Evolutionary conservation across 2,797 vertebrate genomes (phyloP).

Genomic region (Helarctos malayanus): DNA sequence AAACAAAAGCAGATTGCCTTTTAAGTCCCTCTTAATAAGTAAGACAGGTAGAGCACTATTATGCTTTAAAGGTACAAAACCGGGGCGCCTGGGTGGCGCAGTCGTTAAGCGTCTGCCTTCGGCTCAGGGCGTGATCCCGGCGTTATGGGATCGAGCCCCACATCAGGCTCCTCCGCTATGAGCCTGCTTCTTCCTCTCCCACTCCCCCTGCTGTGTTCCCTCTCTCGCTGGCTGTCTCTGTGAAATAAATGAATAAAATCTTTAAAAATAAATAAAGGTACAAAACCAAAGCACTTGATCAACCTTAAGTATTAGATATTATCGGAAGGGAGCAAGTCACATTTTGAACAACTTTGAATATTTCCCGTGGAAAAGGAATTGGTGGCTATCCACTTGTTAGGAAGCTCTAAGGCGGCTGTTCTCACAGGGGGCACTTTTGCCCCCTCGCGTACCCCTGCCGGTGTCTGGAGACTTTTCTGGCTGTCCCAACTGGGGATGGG

Average conservation of each 20-base stretch:
- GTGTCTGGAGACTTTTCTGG: background rate
- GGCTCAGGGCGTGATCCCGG: too few species aligned
- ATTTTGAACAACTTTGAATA: background rate
- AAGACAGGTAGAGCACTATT: background rate
- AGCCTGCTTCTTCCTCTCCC: too few species aligned
- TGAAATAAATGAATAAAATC: too few species aligned
- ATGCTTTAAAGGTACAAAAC: background rate
- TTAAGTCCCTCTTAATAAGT: conserved; percentile 50
- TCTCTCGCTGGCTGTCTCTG: too few species aligned
- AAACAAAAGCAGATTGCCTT: conserved; percentile 46
- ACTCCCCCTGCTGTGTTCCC: too few species aligned
- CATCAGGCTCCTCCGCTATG: too few species aligned
- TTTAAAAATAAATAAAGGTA: background rate
- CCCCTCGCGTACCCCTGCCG: too few species aligned
- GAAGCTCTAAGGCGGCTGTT: background rate
- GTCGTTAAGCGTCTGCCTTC: too few species aligned
- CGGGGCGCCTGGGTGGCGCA: too few species aligned
- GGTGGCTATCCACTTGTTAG: conserved; percentile 14
- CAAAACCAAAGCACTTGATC: background rate
- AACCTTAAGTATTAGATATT: background rate
- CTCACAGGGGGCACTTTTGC: background rate
- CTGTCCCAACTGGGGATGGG: background rate
- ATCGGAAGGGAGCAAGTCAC: background rate
- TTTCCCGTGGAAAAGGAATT: conserved; percentile 9
- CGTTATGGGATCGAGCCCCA: too few species aligned